Evolutionary conservation across 2,113 vertebrate species (phyloP).

Genomic region (Megaceryle torquata): DNA sequence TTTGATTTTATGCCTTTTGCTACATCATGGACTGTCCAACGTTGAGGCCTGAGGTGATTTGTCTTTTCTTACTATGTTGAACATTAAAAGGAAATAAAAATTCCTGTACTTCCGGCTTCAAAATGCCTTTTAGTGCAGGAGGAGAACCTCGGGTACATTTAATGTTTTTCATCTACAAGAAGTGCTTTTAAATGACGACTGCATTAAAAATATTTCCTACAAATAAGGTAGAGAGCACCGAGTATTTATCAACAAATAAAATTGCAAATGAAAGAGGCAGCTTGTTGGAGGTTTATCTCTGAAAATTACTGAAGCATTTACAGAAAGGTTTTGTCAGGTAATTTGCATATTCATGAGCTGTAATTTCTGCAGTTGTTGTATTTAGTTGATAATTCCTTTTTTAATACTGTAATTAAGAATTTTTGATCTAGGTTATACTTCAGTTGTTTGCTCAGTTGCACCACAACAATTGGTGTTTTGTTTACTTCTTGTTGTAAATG

Average conservation of each 20-base stretch:
- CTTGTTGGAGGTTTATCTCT: constrained; percentile 26
- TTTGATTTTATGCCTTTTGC: not conserved
- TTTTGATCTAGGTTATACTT: not conserved
- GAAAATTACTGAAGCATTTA: constrained; percentile 48
- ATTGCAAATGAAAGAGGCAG: constrained; percentile 9
- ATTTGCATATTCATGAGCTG: constrained; percentile 50
- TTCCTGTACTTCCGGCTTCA: not conserved
- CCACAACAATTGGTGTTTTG: not conserved
- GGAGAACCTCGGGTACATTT: not conserved
- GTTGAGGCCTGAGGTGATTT: not conserved
- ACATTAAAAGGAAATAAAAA: not conserved
- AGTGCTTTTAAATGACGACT: not conserved
- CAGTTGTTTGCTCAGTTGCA: not conserved
- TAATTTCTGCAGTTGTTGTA: constrained; percentile 43
- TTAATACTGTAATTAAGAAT: constrained; percentile 39
- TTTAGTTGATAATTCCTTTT: constrained; percentile 44
- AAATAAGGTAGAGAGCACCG: not conserved
- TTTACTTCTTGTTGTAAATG: not conserved
- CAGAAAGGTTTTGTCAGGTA: constrained; percentile 24
- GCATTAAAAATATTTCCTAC: constrained; percentile 6
- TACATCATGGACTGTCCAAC: not conserved
- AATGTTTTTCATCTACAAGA: not conserved
- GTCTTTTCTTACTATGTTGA: not conserved
- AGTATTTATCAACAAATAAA: constrained; percentile 20
- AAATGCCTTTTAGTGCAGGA: not conserved